Percentiles rank a stretch among this genome's conserved stretches.
phyloP scores from a whole-genome alignment of 2,113 vertebrate genomes.

The Eira barbara region DNA sequence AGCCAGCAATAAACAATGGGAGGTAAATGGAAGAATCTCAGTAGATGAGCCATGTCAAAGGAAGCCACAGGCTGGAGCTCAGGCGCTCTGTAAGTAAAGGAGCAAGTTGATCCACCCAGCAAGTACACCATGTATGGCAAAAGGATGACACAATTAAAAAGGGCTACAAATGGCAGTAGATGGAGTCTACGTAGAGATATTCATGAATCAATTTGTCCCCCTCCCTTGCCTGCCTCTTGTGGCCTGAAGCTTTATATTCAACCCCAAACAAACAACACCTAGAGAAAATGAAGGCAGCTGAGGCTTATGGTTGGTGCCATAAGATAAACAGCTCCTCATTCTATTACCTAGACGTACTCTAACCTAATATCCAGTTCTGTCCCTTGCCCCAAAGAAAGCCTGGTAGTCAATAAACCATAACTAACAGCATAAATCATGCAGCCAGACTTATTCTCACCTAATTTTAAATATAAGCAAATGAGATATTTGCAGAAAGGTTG shows the following conservation, averaged over 20 bases:
- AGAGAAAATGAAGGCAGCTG: not conserved
- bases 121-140: not conserved
- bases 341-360: not conserved
- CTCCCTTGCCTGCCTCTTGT: not conserved
- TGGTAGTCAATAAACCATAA: not conserved
- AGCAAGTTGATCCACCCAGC: not conserved
- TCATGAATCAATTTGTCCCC: not conserved
- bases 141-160: not conserved
- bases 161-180: not conserved
- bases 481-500: not conserved
- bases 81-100: not conserved
- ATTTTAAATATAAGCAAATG: not conserved
- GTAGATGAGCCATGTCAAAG: not conserved
- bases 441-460: not conserved
- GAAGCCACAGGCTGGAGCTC: not conserved
- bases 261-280: not conserved
- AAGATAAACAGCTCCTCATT: not conserved
- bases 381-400: not conserved
- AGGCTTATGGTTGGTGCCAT: not conserved
- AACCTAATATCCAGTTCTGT: not conserved
- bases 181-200: not conserved
- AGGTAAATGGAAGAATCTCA: not conserved
- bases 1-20: not conserved
- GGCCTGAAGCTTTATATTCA: not conserved
- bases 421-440: not conserved